A percentile compares a stretch with the other conserved stretches of the same genome.
These are phyloP conservation scores for Holotrichia oblita DNA, from an alignment of 1,140 invertebrate species.

Conservation along the genomic window DNA sequence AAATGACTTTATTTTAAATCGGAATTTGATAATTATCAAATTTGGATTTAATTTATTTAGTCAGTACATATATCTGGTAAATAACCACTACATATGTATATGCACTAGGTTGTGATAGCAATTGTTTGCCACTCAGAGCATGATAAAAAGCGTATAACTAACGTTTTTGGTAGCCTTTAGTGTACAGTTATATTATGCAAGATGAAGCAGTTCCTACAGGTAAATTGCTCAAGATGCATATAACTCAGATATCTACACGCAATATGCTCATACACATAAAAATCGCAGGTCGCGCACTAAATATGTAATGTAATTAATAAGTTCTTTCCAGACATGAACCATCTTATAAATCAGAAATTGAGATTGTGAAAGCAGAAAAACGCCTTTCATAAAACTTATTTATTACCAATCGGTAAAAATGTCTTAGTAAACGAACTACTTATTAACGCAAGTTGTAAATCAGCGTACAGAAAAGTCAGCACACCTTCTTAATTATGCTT, in stretches of 20 bases:
- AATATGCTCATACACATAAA: neutral
- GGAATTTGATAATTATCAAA: too few relatives aligned
- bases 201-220: too few relatives aligned
- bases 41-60: too few relatives aligned
- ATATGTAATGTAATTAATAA: neutral
- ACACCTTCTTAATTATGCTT: neutral
- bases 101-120: too few relatives aligned
- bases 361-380: slow-evolving; percentile 3
- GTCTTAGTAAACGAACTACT: neutral
- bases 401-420: slow-evolving; percentile 6
- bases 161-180: too few relatives aligned
- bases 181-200: too few relatives aligned
- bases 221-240: too few relatives aligned
- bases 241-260: neutral
- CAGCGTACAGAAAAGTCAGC: neutral
- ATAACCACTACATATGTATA: too few relatives aligned
- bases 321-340: neutral
- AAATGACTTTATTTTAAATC: too few relatives aligned
- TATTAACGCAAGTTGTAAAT: neutral
- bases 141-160: too few relatives aligned
- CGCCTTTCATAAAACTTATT: slow-evolving; percentile 24
- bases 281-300: neutral
- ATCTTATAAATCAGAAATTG: neutral
- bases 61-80: too few relatives aligned
- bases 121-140: too few relatives aligned